Base-by-base conservation (phyloP, 2,888 invertebrate species). In the Venusia cambrica region DNA sequence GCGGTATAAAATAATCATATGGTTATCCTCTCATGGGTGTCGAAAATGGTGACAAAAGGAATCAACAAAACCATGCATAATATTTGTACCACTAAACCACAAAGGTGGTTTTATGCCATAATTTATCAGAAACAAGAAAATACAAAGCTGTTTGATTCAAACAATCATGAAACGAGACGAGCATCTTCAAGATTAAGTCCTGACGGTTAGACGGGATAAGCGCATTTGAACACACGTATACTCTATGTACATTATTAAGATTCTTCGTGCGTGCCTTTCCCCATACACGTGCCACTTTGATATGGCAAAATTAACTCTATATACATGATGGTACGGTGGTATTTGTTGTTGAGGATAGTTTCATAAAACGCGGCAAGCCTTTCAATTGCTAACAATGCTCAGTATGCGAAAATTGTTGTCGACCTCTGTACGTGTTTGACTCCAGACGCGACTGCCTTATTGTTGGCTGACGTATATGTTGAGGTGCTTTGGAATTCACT, bases 341-440 rank as follows among this genome's bases (percentile, higher is more conserved):
- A 15, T 33, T 11, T 40, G 5, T 7, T 9, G 1, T 19, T 1
- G 9, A 24, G 4, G 16, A 30, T 3, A 13, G 38, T 31, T 53
- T 55, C 53, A 53, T 62, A 57, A 60, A 57, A 65, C 60, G 60
- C 58, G 64, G 61, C 51, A 62, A 66, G 72, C 66, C 67, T 71
- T 72, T 71, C 73, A 75, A 73, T 76, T 72, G 69, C 62, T 62
- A 64, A 67, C 73, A 72, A 73, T 71, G 74, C 59, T 74, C 65
- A 59, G 73, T 69, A 74, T 74, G 75, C 73, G 71, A 73, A 74
- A 73, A 73, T 72, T 72, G 74, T 73, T 71, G 71, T 67, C 71
- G 67, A 69, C 69, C 73, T 71, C 64, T 70, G 66, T 67, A 70
- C 71, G 72, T 69, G 73, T 58, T 61, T 65, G 62, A 66, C 62